These are phyloP conservation scores for Misgurnus anguillicaudatus DNA, from an alignment of 2,113 vertebrate genomes.

Conservation along the genomic window DNA sequence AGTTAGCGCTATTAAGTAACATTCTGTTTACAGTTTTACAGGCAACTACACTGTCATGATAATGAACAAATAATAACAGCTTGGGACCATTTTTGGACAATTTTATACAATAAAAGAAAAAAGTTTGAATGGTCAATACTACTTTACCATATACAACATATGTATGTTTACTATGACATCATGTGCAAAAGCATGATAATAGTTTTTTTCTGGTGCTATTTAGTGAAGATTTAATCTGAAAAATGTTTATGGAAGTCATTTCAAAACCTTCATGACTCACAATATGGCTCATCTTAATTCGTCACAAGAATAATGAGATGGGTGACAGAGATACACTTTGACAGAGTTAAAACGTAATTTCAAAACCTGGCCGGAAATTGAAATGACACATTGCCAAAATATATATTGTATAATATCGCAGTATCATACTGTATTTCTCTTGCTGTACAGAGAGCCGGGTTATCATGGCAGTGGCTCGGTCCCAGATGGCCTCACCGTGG, in stretches of 20 bases:
- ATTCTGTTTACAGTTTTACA: too few relatives aligned
- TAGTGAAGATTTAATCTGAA: neutral
- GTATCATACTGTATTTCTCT: neutral
- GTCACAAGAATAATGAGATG: neutral
- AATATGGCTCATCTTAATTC: neutral
- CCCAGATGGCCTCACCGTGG: slow-evolving; percentile 67
- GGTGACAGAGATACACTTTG: neutral
- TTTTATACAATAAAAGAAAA: too few relatives aligned
- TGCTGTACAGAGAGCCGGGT: neutral
- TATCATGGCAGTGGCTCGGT: slow-evolving; percentile 34
- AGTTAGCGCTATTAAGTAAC: too few relatives aligned
- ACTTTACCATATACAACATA: too few relatives aligned
- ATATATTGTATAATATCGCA: neutral
- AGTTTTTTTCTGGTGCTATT: too few relatives aligned
- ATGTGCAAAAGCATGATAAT: neutral
- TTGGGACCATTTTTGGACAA: too few relatives aligned
- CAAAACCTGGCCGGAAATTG: too few relatives aligned
- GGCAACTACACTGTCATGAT: too few relatives aligned
- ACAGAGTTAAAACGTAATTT: too few relatives aligned
- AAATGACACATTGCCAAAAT: too few relatives aligned
- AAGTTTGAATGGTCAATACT: too few relatives aligned
- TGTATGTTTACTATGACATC: neutral
- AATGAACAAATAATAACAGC: too few relatives aligned
- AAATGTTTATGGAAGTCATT: neutral
- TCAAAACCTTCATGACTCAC: neutral